Base-by-base conservation (phyloP, 1,140 invertebrate genomes). In the Lordiphosa collinella region DNA sequence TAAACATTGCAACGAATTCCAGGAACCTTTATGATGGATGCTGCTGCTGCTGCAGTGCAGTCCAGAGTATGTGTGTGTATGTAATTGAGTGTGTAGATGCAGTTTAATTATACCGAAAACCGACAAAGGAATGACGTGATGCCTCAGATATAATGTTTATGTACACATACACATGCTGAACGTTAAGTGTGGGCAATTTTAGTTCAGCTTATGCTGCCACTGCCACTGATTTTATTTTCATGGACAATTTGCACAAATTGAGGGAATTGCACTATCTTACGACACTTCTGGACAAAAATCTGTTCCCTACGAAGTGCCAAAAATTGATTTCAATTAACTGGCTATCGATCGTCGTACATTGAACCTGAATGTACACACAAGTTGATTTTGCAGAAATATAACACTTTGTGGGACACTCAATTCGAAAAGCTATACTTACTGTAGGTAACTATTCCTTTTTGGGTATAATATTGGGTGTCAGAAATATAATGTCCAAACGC, bases 41-140 rank as follows among this genome's bases (percentile, higher is more conserved):
- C 29, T 48, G 40, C 7, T 40, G 51, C 44, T 32, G 32, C 59
- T 34, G 11, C 35, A 48, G 12, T 50, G 29, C 34, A 31, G 4
- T 0, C 18, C n/a, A n/a, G n/a, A 51, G 7, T 35, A 12, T 41
- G 9, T 47, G 34, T 37, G 2, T 57, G 44, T 38, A 3, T 41
- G 31, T 49, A 11, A 29, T 29, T 43, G 22, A 32, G 41, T 43
- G 41, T 57, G 35, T 52, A 29, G 43, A 44, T 78, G 69, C 75
- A 80, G 75, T 82, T 80, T 76, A 80, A 80, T 76, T 80, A 82
- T 76, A 82, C 65, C 76, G 49, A 71, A 52, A 57, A 50, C 52
- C 50, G 76, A 68, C 75, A 54, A 49, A 75, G 75, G 76, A 67
- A 71, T 80, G 76, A 80, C 76, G 76, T 80, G 76, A 80, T 80